phyloP scores from a whole-genome alignment of 2,797 vertebrate genomes.

The Rhinichthys osculus region DNA sequence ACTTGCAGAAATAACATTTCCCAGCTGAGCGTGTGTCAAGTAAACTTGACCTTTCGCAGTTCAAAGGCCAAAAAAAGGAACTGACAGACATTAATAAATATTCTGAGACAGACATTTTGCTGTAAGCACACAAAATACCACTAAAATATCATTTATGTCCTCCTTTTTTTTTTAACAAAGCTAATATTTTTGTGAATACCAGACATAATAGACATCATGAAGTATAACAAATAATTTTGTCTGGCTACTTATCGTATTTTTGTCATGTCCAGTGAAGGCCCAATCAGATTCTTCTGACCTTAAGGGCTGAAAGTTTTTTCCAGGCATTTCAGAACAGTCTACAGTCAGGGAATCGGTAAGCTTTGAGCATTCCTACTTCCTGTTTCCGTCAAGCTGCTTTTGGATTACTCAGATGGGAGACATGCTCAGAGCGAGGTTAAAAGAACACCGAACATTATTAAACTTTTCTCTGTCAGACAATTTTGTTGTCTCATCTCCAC shows the following conservation, averaged over 20 bases:
- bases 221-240: conserved; percentile 19
- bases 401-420: conserved; percentile 57
- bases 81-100: conserved; percentile 32
- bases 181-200: conserved; percentile 34
- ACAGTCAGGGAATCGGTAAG: conserved; percentile 6
- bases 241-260: background rate
- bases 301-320: background rate
- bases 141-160: background rate
- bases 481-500: conserved; percentile 69
- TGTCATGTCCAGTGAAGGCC: background rate
- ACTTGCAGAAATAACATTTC: conserved; percentile 32
- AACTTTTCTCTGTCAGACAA: conserved; percentile 73
- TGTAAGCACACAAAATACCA: background rate
- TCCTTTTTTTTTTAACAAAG: background rate
- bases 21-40: conserved; percentile 38
- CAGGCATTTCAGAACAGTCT: conserved; percentile 10
- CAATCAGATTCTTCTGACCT: conserved; percentile 17
- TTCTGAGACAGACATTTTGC: background rate
- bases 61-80: conserved; percentile 38
- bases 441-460: conserved; percentile 75
- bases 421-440: conserved; percentile 71
- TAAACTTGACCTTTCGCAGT: conserved; percentile 47
- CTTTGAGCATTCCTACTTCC: conserved; percentile 37
- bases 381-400: conserved; percentile 17
- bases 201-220: conserved; percentile 1